A percentile compares a stretch with the other conserved stretches of the same genome.
phyloP scores from a whole-genome alignment of 2,797 vertebrate species.

The Trachurus trachurus region DNA sequence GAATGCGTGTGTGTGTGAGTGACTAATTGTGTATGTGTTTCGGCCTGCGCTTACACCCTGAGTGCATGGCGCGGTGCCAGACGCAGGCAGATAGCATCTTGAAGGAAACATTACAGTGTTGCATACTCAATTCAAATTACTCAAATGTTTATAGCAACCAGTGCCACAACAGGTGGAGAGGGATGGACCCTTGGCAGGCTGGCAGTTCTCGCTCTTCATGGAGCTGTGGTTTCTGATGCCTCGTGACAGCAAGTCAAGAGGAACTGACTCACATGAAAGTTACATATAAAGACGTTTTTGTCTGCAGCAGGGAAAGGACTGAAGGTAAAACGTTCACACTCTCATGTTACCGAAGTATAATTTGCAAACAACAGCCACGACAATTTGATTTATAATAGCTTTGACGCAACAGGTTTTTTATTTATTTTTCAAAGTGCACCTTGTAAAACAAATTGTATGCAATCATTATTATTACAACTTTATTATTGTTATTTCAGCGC shows the following conservation, averaged over 20 bases:
- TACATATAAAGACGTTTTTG: constrained; percentile 61
- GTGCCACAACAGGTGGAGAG: constrained; percentile 91
- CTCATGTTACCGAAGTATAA: constrained; percentile 32
- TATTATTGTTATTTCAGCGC: constrained; percentile 41
- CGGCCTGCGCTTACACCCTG: constrained; percentile 65
- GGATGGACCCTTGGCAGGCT: constrained; percentile 77
- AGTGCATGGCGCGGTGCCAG: constrained; percentile 86
- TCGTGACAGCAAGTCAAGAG: constrained; percentile 82
- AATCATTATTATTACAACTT: constrained; percentile 28
- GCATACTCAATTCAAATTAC: constrained; percentile 91
- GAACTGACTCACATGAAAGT: constrained; percentile 80
- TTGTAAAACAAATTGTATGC: constrained; percentile 71
- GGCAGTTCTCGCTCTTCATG: constrained; percentile 69
- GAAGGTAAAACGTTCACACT: constrained; percentile 11
- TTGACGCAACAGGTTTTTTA: constrained; percentile 18
- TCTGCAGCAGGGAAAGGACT: constrained; percentile 47
- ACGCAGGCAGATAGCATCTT: constrained; percentile 91
- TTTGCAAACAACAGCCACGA: constrained; percentile 33
- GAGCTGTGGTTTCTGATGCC: constrained; percentile 81
- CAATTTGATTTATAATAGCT: constrained; percentile 5
- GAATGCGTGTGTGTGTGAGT: constrained; percentile 21
- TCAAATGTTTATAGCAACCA: constrained; percentile 98
- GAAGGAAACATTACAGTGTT: constrained; percentile 94
- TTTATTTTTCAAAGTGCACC: constrained; percentile 48
- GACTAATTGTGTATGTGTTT: constrained; percentile 67